Conservation (phyloP, 1,140 invertebrate species). For the Drosophila azteca region DNA sequence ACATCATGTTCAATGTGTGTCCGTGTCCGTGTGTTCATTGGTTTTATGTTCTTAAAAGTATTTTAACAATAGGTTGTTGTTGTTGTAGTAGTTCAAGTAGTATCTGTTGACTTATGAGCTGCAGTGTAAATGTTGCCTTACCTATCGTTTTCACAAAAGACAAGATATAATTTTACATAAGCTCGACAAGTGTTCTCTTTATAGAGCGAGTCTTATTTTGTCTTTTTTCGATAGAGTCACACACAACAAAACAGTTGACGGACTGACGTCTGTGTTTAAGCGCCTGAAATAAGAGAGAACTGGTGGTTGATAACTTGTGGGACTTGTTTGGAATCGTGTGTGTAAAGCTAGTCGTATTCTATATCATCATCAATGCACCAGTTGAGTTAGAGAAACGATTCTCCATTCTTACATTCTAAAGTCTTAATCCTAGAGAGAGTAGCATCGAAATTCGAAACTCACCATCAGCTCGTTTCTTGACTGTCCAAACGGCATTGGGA, state of each 20-base stretch:
- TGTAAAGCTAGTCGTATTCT: constrained; percentile 55
- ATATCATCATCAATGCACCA: constrained; percentile 80
- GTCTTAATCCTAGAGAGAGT: constrained; percentile 33
- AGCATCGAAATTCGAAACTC: constrained; percentile 47
- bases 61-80: constrained; percentile 9
- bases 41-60: constrained; percentile 30
- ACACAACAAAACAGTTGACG: constrained; percentile 58
- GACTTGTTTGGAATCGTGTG: constrained; percentile 61
- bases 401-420: constrained; percentile 48
- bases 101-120: constrained; percentile 77
- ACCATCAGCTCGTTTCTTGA: constrained; percentile 95
- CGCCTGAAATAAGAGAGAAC: constrained; percentile 87
- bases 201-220: constrained; percentile 20
- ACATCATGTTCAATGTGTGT: constrained; percentile 80
- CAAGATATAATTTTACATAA: constrained; percentile 68
- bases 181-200: constrained; percentile 40
- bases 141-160: constrained; percentile 81
- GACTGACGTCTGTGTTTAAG: constrained; percentile 76
- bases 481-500: constrained; percentile 99
- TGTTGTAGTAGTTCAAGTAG: constrained; percentile 40
- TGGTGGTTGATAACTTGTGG: constrained; percentile 87
- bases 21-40: no score
- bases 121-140: constrained; percentile 77
- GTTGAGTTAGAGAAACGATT: constrained; percentile 63
- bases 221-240: constrained; percentile 68